Conservation (phyloP, 2,888 invertebrate species). For the Sarcophaga carnaria region DNA sequence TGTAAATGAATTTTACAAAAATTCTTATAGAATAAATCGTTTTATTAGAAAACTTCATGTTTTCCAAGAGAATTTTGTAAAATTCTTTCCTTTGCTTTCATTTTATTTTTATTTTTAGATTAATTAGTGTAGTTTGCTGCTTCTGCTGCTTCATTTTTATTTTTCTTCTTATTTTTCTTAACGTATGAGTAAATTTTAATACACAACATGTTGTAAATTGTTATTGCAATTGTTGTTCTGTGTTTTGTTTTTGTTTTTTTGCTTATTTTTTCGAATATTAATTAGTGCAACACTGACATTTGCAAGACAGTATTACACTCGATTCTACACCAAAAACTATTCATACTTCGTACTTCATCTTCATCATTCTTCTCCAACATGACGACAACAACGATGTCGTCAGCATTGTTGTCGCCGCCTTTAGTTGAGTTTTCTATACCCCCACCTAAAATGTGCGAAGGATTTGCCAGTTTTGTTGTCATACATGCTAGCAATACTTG, state of each 20-base stretch:
- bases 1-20: neutral
- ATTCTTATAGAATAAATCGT: neutral
- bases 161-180: slow-evolving; percentile 33
- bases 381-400: slow-evolving; percentile 46
- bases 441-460: slow-evolving; percentile 44
- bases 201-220: slow-evolving; percentile 74
- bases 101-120: slow-evolving; percentile 59
- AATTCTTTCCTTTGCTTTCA: neutral
- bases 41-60: neutral
- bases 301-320: slow-evolving; percentile 10
- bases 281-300: slow-evolving; percentile 70
- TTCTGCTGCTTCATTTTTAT: slow-evolving; percentile 1
- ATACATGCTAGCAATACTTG: neutral
- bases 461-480: neutral
- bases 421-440: slow-evolving; percentile 46
- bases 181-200: slow-evolving; percentile 28
- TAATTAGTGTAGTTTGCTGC: slow-evolving; percentile 59
- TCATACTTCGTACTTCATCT: slow-evolving; percentile 75
- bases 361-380: slow-evolving; percentile 55
- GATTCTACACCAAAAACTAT: slow-evolving; percentile 58
- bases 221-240: slow-evolving; percentile 74
- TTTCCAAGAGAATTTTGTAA: neutral
- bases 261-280: slow-evolving; percentile 67
- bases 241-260: slow-evolving; percentile 46
- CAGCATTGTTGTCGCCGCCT: slow-evolving; percentile 38